These are phyloP conservation scores for Cabera pusaria DNA, from an alignment of 2,888 invertebrate species.

Conservation along the genomic window DNA sequence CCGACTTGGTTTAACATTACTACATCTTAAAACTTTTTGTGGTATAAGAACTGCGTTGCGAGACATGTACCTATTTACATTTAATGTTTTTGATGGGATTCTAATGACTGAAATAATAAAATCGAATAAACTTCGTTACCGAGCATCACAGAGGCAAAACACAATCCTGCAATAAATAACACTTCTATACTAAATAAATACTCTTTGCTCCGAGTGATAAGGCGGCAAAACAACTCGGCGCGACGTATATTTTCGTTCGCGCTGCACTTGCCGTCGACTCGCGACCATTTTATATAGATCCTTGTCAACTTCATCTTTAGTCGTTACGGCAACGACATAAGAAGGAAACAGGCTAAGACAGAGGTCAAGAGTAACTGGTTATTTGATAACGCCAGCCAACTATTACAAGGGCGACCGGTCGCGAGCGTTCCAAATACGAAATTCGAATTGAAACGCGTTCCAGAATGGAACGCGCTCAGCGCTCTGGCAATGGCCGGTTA, in stretches of 20 bases:
- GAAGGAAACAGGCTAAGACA: slow-evolving; percentile 47
- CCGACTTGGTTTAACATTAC: no score
- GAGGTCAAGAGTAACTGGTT: slow-evolving; percentile 51
- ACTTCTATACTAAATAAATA: no score
- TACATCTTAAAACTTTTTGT: no score
- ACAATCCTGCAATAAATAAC: no score
- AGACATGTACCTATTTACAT: no score
- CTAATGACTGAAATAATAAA: no score
- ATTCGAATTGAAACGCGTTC: slow-evolving; percentile 76
- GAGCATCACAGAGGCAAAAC: slow-evolving; percentile 18
- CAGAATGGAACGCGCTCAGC: slow-evolving; percentile 57
- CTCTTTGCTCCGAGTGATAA: slow-evolving; percentile 75
- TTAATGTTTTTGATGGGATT: no score
- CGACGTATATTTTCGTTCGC: slow-evolving; percentile 82
- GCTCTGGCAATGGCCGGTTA: slow-evolving; percentile 29
- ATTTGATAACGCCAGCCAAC: slow-evolving; percentile 80
- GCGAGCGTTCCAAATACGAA: slow-evolving; percentile 77
- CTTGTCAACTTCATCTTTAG: slow-evolving; percentile 48
- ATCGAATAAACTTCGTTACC: no score
- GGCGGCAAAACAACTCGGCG: slow-evolving; percentile 81
- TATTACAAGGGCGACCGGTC: slow-evolving; percentile 83
- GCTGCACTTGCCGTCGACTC: slow-evolving; percentile 79
- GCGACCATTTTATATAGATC: slow-evolving; percentile 58
- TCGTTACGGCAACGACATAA: slow-evolving; percentile 40
- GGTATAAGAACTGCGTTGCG: no score